Base-by-base conservation (phyloP, 1,140 invertebrate genomes). In the Cydia amplana region DNA sequence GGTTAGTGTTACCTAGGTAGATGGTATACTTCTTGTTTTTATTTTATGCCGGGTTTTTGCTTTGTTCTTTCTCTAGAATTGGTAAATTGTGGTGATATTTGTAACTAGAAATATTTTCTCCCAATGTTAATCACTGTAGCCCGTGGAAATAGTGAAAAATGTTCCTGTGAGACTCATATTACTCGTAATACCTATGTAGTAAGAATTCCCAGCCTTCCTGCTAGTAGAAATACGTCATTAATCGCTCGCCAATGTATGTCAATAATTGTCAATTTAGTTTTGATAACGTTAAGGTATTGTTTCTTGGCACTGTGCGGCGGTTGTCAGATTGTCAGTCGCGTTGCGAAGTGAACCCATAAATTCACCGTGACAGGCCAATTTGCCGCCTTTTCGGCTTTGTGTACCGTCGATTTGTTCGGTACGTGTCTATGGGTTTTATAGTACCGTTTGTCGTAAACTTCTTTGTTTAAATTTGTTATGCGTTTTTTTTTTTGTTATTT, bases 281-380 rank as follows among this genome's bases (percentile, higher is more conserved):
- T 51, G n/a, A 51, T n/a, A 16, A 65, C 25, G n/a, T 70, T 70
- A n/a, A 40, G 5, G n/a, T 40, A n/a, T 18, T 70, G 25, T 36
- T 32, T 70, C 65, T 70, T 70, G 65, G 65, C 65, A 70, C 32
- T 10, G 14, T 16, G 5, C n/a, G 16, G 14, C 64, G 16, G n/a
- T 70, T 18, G 28, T 18, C 14, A 70, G 16, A n/a, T 46, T 14
- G 43, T 46, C 12, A 46, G 43, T 46, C 43, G 43, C 14, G 12
- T 32, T 40, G n/a, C 28, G 20, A 60, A 60, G 55, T 70, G 28
- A 36, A 70, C 65, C 9, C 65, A 70, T 70, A 32, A 67, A 36
- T 40, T 40, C 18, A 43, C 65, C 65, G 65, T 70, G 65, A 70
- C 43, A 40, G 65, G 4, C 14, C 32, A 70, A 70, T 70, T 70